Conservation (phyloP, 2,888 invertebrate species). For the Limenitis camilla region DNA sequence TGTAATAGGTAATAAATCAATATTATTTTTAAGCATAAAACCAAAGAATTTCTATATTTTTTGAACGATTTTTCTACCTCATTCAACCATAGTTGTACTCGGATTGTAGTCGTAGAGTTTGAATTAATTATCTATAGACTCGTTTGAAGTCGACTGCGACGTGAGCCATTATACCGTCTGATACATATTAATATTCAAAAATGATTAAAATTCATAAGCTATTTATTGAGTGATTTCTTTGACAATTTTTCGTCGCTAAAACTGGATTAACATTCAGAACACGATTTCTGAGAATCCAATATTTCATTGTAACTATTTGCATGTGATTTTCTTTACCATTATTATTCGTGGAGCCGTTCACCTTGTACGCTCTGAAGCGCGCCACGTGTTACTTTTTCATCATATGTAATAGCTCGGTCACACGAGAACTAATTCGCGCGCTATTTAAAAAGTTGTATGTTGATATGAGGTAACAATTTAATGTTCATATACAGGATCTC, state of each 20-base stretch:
- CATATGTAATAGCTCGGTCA: constrained; percentile 9
- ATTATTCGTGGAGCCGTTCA: constrained; percentile 42
- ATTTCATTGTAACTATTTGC: constrained; percentile 20
- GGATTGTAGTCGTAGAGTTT: too few relatives aligned
- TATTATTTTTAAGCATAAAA: too few relatives aligned
- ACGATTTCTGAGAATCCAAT: constrained; percentile 17
- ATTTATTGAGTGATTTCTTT: not conserved
- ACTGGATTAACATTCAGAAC: constrained; percentile 8
- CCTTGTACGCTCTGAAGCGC: constrained; percentile 35
- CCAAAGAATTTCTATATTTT: too few relatives aligned
- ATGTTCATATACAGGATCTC: too few relatives aligned
- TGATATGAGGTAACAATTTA: too few relatives aligned
- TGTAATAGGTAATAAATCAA: too few relatives aligned
- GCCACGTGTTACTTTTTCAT: constrained; percentile 38
- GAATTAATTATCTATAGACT: too few relatives aligned
- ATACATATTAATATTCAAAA: not conserved
- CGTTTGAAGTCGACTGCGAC: not conserved
- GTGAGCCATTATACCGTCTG: not conserved
- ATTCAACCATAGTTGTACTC: too few relatives aligned
- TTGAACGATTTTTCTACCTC: too few relatives aligned
- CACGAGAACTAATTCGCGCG: too few relatives aligned
- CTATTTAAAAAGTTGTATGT: too few relatives aligned
- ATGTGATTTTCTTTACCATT: constrained; percentile 13
- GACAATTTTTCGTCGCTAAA: not conserved
- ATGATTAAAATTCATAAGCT: not conserved